Percentiles rank a stretch among this genome's conserved stretches.
Evolutionary conservation across 2,797 vertebrate species (phyloP).

Genomic region (Melanotaenia trifasciata): DNA sequence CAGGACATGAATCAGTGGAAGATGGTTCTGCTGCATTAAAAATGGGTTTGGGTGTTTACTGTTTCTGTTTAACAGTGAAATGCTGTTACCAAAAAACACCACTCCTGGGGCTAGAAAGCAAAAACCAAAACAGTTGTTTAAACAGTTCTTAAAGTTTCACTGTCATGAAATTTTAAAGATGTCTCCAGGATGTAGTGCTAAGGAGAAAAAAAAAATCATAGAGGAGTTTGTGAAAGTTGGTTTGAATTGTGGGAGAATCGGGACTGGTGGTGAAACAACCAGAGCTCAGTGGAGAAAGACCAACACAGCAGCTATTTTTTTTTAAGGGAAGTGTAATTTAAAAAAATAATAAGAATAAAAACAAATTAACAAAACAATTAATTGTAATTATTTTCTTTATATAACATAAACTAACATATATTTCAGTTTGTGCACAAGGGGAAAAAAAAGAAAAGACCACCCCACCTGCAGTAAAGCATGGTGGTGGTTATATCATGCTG

Average conservation of each 20-base stretch:
- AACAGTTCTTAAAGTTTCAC: not conserved
- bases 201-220: not conserved
- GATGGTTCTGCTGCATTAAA: not conserved
- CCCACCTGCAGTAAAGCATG: not conserved
- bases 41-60: not conserved
- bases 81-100: not conserved
- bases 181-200: not conserved
- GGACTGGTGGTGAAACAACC: not conserved
- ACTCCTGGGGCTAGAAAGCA: not conserved
- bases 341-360: not conserved
- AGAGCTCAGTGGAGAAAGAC: not conserved
- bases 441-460: not conserved
- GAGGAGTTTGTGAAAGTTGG: not conserved
- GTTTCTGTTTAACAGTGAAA: not conserved
- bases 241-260: not conserved
- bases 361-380: not conserved
- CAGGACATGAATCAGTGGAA: not conserved
- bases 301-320: no score
- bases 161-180: conserved; percentile 1
- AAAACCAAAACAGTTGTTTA: not conserved
- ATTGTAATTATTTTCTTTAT: not conserved
- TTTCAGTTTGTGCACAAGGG: not conserved
- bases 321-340: not conserved
- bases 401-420: not conserved
- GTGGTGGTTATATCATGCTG: not conserved